Evolutionary conservation across 2,888 invertebrate species (phyloP), one percentile per base, ranked within the genome.

Genomic region (Pinctada fucata): DNA sequence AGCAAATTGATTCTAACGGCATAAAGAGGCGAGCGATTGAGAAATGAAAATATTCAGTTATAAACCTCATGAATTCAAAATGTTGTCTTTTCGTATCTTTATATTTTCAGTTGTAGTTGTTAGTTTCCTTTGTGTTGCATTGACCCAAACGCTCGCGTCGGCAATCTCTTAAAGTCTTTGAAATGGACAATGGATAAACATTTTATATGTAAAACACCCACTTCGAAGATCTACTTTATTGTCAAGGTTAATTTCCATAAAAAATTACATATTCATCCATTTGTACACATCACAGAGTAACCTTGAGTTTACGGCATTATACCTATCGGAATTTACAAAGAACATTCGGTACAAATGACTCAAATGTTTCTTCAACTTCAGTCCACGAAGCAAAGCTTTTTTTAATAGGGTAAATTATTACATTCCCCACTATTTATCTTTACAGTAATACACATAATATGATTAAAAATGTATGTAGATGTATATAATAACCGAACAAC

Each of bases 151-250:
- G 13, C 13, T 58, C 13, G 13, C 13, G 58, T 58, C 58, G 58
- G 58, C 58, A 58, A 58, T 58, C 58, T 58, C 58, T 58, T 58
- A 10, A 58, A 58, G 13, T 58, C 58, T 58, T 58, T 58, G 58
- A 58, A 58, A 58, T 58, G 13, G 58, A 58, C 58, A 58, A 58
- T 58, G 13, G 31, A 31, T 10, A 13, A 58, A 58, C 58, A 58
- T 10, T 58, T 58, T 58, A 58, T 58, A 58, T 10, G 58, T 58
- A 58, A 58, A 58, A 10, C 58, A 13, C 58, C 58, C 58, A 58
- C 58, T 13, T 58, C 13, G 58, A 58, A 13, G 58, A 10, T 13
- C 6, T 58, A 58, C 13, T 58, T 58, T 13, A 58, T 10, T 13
- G 58, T 10, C 58, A 13, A 58, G 31, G 31, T 31, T 31, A 31